Evolutionary conservation across 2,797 vertebrate species (phyloP).

Genomic region (Eulemur mongoz): DNA sequence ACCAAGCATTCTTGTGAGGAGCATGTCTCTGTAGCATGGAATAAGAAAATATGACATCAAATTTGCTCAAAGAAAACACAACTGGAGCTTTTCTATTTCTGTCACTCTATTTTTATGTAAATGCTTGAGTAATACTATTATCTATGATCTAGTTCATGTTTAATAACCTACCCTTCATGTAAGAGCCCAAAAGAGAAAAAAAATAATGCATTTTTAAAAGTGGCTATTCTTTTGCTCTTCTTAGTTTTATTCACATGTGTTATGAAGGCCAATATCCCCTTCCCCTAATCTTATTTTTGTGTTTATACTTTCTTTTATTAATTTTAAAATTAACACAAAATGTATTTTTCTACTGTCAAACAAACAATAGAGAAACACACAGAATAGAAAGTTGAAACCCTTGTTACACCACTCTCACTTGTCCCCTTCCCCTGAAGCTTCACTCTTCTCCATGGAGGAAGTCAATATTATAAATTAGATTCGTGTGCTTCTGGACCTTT

Average conservation of each 20-base stretch:
- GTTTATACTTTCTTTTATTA: background rate
- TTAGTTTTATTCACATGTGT: background rate
- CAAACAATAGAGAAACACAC: background rate
- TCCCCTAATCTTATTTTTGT: background rate
- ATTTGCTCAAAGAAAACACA: background rate
- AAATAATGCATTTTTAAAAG: background rate
- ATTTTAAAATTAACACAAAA: background rate
- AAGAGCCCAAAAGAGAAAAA: background rate
- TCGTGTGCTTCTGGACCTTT: background rate
- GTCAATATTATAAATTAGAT: background rate
- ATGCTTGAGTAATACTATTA: background rate
- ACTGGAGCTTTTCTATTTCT: background rate
- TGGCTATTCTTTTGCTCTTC: background rate
- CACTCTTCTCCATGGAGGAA: background rate
- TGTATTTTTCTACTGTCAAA: background rate
- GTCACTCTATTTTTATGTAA: background rate
- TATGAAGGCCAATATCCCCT: background rate
- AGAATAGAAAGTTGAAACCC: background rate
- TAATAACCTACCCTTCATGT: background rate
- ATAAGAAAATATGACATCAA: background rate
- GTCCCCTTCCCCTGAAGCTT: background rate
- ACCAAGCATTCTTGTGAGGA: background rate
- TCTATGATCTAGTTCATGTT: background rate
- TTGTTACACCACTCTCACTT: accelerated
- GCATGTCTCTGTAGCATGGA: background rate